A percentile compares a stretch with the other conserved stretches of the same genome.
Evolutionary conservation across 2,888 invertebrate genomes (phyloP).

Genomic region (Agriopis leucophaearia): DNA sequence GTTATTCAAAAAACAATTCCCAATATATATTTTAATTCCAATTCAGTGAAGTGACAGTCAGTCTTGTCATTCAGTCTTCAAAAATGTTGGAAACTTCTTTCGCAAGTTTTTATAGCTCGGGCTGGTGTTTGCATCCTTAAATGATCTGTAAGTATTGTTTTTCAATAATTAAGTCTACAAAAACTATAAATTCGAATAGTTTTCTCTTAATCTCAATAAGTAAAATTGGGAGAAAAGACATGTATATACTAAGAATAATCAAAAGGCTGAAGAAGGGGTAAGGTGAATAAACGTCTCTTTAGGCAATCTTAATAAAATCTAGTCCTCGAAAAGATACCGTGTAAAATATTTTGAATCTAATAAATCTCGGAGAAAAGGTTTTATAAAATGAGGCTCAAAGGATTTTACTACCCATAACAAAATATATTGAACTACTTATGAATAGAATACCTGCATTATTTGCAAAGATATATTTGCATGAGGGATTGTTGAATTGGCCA

Average conservation of each 20-base stretch:
- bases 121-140: no score
- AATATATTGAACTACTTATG: neutral
- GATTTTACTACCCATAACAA: constrained; percentile 4
- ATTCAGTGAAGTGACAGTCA: no score
- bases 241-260: constrained; percentile 23
- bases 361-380: constrained; percentile 22
- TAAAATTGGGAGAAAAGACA: constrained; percentile 40
- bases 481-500: no score
- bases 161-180: neutral
- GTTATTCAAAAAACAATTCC: no score
- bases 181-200: constrained; percentile 21
- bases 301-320: constrained; percentile 47
- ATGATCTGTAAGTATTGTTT: no score
- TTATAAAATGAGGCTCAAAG: constrained; percentile 9
- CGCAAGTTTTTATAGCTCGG: no score
- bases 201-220: constrained; percentile 41
- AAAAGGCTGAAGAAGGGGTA: constrained; percentile 33
- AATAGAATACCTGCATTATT: neutral
- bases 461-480: neutral
- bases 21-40: no score
- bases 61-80: no score
- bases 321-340: constrained; percentile 35
- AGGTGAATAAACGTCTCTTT: constrained; percentile 40
- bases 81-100: no score
- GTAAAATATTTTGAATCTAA: constrained; percentile 33